A percentile compares a stretch with the other conserved stretches of the same genome.
Conservation (phyloP, 2,797 vertebrate species). For the Novumbra hubbsi region DNA sequence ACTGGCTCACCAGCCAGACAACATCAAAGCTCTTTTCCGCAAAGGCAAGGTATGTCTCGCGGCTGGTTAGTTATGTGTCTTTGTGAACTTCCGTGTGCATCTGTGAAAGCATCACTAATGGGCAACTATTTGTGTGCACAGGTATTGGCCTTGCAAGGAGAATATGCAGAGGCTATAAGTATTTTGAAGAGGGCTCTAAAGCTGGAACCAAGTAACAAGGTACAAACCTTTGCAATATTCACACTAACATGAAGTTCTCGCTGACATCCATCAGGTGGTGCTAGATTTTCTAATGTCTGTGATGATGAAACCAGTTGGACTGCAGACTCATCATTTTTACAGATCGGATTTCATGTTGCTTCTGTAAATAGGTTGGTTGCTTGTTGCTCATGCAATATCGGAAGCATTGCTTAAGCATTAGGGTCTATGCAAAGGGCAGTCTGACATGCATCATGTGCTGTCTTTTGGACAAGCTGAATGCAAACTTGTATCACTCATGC, state of each 20-base stretch:
- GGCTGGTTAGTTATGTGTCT: neutral
- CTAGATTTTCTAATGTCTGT: slow-evolving; percentile 20
- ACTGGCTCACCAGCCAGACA: slow-evolving; percentile 86
- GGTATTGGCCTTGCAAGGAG: slow-evolving; percentile 91
- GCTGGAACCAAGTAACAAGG: slow-evolving; percentile 95
- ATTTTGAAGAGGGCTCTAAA: slow-evolving; percentile 87
- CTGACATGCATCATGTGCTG: slow-evolving; percentile 51
- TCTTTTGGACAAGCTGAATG: slow-evolving; percentile 54
- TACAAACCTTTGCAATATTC: slow-evolving; percentile 46
- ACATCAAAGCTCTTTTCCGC: slow-evolving; percentile 94
- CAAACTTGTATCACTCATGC: slow-evolving; percentile 39
- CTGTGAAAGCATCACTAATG: neutral
- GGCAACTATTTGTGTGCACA: slow-evolving; percentile 44
- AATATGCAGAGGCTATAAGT: slow-evolving; percentile 87
- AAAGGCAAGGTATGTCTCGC: slow-evolving; percentile 87
- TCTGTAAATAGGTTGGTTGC: slow-evolving; percentile 67
- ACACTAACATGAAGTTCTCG: slow-evolving; percentile 9
- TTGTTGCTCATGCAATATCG: slow-evolving; percentile 47
- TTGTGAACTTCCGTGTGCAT: neutral
- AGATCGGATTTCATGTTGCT: slow-evolving; percentile 68
- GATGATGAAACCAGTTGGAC: slow-evolving; percentile 37
- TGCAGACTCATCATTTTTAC: slow-evolving; percentile 66
- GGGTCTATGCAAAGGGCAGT: slow-evolving; percentile 42
- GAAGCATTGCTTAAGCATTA: slow-evolving; percentile 44
- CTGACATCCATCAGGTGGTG: slow-evolving; percentile 64